phyloP scores from a whole-genome alignment of 2,113 vertebrate species.

The Catharus bicknelli region DNA sequence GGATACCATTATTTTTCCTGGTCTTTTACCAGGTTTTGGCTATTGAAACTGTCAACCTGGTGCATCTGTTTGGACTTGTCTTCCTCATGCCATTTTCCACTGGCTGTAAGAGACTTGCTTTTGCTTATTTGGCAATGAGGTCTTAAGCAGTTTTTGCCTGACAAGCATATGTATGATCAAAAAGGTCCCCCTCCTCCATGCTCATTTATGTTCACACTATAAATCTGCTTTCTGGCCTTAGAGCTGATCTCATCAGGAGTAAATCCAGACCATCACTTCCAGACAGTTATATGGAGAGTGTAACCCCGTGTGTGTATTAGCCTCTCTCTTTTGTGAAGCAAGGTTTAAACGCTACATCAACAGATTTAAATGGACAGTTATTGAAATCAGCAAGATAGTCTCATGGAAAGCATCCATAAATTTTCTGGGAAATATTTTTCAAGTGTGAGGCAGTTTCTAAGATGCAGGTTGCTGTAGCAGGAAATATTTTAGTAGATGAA shows the following conservation, averaged over 20 bases:
- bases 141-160: slow-evolving; percentile 69
- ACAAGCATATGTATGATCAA: slow-evolving; percentile 76
- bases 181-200: slow-evolving; percentile 52
- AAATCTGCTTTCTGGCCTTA: slow-evolving; percentile 74
- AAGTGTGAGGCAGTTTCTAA: slow-evolving; percentile 30
- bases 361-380: slow-evolving; percentile 74
- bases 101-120: background rate
- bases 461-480: background rate
- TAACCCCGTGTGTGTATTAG: slow-evolving; percentile 66
- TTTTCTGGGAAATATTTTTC: slow-evolving; percentile 55
- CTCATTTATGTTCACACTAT: slow-evolving; percentile 69
- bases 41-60: slow-evolving; percentile 4
- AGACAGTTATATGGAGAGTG: slow-evolving; percentile 74
- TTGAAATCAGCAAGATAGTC: slow-evolving; percentile 71
- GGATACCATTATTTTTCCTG: background rate
- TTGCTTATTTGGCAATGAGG: slow-evolving; percentile 66
- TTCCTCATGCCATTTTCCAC: slow-evolving; percentile 43
- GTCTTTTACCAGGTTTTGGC: background rate
- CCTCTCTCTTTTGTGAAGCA: slow-evolving; percentile 69
- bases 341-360: slow-evolving; percentile 67
- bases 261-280: slow-evolving; percentile 70
- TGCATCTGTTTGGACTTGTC: background rate
- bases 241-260: slow-evolving; percentile 75
- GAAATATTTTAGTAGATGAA: background rate
- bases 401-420: slow-evolving; percentile 61